phyloP scores from a whole-genome alignment of 1,140 invertebrate species.

The Aphaenogaster ashmeadi region DNA sequence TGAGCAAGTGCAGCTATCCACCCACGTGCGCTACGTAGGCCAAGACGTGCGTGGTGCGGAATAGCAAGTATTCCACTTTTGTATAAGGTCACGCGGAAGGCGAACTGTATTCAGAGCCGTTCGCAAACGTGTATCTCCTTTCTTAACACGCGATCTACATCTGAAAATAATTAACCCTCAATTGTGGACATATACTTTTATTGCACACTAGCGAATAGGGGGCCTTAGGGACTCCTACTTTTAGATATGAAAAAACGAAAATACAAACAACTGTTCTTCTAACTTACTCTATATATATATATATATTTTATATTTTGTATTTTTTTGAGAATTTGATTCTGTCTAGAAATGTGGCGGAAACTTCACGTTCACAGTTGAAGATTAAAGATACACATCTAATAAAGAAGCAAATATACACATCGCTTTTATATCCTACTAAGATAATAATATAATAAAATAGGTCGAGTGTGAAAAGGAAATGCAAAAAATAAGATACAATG shows the following conservation, averaged over 20 bases:
- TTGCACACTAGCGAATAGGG: not conserved
- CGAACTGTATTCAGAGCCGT: not conserved
- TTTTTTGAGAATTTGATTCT: not conserved
- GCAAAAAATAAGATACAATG: not conserved
- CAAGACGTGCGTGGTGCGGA: constrained; percentile 9
- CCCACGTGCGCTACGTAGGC: constrained; percentile 57
- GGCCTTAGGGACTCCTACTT: not conserved
- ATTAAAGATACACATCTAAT: not conserved
- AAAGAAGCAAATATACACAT: not conserved
- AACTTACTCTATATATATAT: no score
- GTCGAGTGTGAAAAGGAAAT: not conserved
- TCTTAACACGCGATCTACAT: not conserved
- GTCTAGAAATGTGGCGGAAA: not conserved
- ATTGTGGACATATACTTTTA: not conserved
- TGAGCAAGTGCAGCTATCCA: constrained; percentile 28
- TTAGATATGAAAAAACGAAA: not conserved
- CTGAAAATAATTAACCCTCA: not conserved
- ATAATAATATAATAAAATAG: not conserved
- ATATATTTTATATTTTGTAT: no score
- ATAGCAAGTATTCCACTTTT: constrained; percentile 28
- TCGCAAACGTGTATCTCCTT: not conserved
- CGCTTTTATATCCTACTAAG: not conserved
- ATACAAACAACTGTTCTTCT: not conserved
- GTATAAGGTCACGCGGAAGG: not conserved
- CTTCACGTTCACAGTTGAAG: not conserved